Evolutionary conservation across 2,113 vertebrate species (phyloP), one percentile per base, ranked within the genome.

Genomic region (Setophaga coronata): DNA sequence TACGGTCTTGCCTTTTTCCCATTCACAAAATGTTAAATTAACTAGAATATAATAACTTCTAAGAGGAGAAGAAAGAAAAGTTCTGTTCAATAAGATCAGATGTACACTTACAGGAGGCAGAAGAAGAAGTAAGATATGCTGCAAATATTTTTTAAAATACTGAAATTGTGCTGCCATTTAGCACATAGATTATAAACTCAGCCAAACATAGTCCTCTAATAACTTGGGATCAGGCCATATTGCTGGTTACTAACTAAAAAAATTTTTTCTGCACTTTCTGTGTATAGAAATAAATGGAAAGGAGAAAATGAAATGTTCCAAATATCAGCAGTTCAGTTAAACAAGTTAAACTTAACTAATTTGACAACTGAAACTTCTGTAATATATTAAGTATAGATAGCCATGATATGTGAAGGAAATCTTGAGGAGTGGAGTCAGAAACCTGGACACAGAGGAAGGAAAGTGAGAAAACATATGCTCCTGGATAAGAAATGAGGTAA

Each of bases 401-500:
- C 40, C 10, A 48, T 18, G 8, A 48, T 28, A 67, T 38, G 17
- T 47, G 77, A 56, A 82, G 79, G 29, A 85, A 90, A 25, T 9
- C 40, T 57, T 76, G 25, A 92, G 33, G 25, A 86, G 29, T 58
- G 9, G 54, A 93, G 81, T 53, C 36, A 81, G 60, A 90, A 28
- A 90, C 11, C 11, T 78, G 42, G 62, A 43, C 28, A 65, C 2
- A 67, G 79, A 90, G 85, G 31, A 93, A 77, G 48, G 51, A 84
- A 86, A 95, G 40, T 31, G 36, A 77, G 58, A 90, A 96, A 96
- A 78, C 78, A 69, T 29, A 57, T 64, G 64, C 12, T 90, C 7
- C 12, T 70, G 72, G 66, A 54, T 82, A 86, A 92, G 19, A 33
- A 92, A 93, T 83, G 89, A 81, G 42, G 80, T 92, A 90, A 62